phyloP scores from a whole-genome alignment of 2,888 invertebrate genomes.

The Acheta domesticus region DNA sequence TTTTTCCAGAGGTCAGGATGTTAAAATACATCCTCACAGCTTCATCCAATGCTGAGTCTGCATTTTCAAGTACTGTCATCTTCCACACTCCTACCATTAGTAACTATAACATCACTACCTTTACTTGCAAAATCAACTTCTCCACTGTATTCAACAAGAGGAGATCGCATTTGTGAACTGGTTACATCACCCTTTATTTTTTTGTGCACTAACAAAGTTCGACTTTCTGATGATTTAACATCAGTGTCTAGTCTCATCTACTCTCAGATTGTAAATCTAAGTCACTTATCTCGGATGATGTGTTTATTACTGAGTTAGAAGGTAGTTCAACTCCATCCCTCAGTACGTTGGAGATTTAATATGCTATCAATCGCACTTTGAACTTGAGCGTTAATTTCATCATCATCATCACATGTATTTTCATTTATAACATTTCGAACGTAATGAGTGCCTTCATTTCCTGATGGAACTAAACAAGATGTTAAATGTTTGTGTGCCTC shows the following conservation, averaged over 20 bases:
- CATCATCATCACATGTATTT: constrained; percentile 48
- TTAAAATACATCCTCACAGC: constrained; percentile 55
- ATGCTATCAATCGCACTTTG: constrained; percentile 78
- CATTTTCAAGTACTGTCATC: constrained; percentile 24
- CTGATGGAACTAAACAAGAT: constrained; percentile 12
- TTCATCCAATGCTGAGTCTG: constrained; percentile 50
- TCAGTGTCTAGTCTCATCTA: background rate
- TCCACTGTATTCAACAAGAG: background rate
- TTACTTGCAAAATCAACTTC: constrained; percentile 22
- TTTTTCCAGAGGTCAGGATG: constrained; percentile 47
- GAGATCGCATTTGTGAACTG: constrained; percentile 19
- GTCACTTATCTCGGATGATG: constrained; percentile 27
- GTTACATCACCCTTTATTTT: background rate
- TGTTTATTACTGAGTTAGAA: constrained; percentile 22
- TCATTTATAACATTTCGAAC: constrained; percentile 6
- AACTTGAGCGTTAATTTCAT: constrained; percentile 71
- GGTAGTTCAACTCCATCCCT: constrained; percentile 38
- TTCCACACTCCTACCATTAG: constrained; percentile 18
- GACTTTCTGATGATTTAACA: background rate
- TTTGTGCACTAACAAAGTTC: background rate
- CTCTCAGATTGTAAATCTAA: constrained; percentile 22
- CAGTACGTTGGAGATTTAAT: constrained; percentile 62
- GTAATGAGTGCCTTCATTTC: constrained; percentile 19
- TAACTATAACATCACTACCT: background rate
- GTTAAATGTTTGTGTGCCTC: constrained; percentile 31